Evolutionary conservation across 2,797 vertebrate species (phyloP).

Genomic region (Rhincodon typus): DNA sequence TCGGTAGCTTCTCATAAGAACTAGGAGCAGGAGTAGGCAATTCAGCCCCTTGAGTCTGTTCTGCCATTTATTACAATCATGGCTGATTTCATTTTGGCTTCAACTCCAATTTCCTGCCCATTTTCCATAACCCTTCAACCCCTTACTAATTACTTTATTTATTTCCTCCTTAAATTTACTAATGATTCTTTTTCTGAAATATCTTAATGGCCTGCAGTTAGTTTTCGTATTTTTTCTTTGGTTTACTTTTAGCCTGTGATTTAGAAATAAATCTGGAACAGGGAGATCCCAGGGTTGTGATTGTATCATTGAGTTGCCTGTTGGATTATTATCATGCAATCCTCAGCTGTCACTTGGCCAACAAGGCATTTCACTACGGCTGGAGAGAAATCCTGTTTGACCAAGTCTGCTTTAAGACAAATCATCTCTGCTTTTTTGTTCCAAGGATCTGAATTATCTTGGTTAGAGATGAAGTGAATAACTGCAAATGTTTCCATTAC

Average conservation of each 20-base stretch:
- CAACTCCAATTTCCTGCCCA: no score
- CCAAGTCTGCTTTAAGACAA: not conserved
- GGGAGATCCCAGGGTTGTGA: not conserved
- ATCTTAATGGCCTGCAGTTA: not conserved
- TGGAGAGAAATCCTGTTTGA: not conserved
- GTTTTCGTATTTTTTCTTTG: not conserved
- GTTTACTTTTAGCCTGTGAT: not conserved
- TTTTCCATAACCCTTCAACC: no score
- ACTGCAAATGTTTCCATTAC: not conserved
- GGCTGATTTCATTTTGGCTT: no score
- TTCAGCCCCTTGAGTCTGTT: no score
- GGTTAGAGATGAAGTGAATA: not conserved
- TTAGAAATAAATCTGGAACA: not conserved
- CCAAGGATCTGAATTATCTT: not conserved
- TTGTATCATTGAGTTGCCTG: not conserved
- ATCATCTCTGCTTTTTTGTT: not conserved
- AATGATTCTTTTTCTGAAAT: not conserved
- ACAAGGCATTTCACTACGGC: not conserved
- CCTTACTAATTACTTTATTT: no score
- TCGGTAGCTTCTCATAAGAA: not conserved
- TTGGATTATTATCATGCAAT: not conserved
- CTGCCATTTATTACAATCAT: no score
- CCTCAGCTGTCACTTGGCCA: not conserved
- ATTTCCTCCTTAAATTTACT: no score
- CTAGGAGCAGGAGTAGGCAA: no score